Evolutionary conservation across 2,113 vertebrate genomes (phyloP).

Genomic region (Paratilapia polleni): DNA sequence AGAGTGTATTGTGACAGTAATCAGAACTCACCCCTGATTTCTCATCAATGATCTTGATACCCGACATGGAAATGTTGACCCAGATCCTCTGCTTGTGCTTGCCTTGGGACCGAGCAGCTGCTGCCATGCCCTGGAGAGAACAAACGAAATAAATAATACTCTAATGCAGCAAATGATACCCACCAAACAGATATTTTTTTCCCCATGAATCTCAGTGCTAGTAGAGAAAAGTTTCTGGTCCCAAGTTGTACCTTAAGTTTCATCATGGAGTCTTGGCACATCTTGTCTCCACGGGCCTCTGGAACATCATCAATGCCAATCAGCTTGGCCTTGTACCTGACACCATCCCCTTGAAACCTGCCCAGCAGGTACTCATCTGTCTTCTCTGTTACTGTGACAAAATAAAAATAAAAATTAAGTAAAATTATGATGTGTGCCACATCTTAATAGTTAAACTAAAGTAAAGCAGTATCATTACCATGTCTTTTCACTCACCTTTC

Average conservation of each 20-base stretch:
- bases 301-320: constrained; percentile 94
- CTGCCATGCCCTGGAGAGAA: constrained; percentile 88
- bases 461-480: not conserved
- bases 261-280: constrained; percentile 99
- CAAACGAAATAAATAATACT: not conserved
- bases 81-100: constrained; percentile 97
- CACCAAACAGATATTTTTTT: not conserved
- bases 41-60: constrained; percentile 95
- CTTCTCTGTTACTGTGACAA: constrained; percentile 86
- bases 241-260: constrained; percentile 89
- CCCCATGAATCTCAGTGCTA: not conserved
- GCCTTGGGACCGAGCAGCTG: constrained; percentile 94
- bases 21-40: constrained; percentile 91
- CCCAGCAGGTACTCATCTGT: constrained; percentile 91
- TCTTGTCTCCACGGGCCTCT: constrained; percentile 94
- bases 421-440: not conserved
- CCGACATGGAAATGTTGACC: constrained; percentile 93
- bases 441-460: not conserved
- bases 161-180: not conserved
- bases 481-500: constrained; percentile 75
- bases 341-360: constrained; percentile 94
- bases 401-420: not conserved
- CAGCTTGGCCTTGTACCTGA: constrained; percentile 95
- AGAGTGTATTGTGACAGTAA: not conserved
- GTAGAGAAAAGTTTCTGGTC: not conserved